Evolutionary conservation across 2,888 invertebrate genomes (phyloP).

Genomic region (Nomada ferruginata): DNA sequence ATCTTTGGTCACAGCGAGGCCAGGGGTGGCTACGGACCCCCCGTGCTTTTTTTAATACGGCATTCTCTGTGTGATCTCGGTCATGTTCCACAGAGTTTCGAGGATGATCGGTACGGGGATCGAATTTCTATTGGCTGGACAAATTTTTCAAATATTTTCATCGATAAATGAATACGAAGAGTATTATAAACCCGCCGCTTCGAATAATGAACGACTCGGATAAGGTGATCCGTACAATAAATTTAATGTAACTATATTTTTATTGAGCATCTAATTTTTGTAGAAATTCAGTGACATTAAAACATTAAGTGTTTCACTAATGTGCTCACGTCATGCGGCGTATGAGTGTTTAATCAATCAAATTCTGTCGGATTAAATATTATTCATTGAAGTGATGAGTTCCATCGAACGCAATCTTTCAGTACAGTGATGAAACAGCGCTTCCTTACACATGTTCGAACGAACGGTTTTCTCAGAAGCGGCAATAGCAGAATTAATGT

Average conservation of each 20-base stretch:
- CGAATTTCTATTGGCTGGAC: neutral
- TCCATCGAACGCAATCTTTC: neutral
- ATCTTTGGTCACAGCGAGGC: conserved; percentile 53
- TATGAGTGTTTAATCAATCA: no score
- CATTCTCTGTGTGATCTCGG: conserved; percentile 30
- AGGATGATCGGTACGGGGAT: conserved; percentile 16
- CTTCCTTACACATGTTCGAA: neutral
- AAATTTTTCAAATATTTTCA: neutral
- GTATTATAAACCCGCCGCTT: neutral
- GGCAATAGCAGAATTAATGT: neutral
- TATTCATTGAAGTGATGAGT: neutral
- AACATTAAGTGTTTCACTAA: no score
- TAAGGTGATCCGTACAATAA: no score
- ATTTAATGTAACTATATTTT: no score
- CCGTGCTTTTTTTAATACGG: conserved; percentile 54
- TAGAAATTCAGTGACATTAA: no score
- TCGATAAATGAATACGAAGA: neutral
- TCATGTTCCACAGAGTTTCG: conserved; percentile 35
- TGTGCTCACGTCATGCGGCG: no score
- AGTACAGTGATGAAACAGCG: neutral
- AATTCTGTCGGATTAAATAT: neutral
- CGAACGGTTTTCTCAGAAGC: neutral
- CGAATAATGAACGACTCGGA: no score
- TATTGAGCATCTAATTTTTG: no score
- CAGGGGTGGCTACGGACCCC: conserved; percentile 60